Evolutionary conservation across 2,113 vertebrate species (phyloP), one percentile per base, ranked within the genome.

Genomic region (Sphaerodactylus townsendi): DNA sequence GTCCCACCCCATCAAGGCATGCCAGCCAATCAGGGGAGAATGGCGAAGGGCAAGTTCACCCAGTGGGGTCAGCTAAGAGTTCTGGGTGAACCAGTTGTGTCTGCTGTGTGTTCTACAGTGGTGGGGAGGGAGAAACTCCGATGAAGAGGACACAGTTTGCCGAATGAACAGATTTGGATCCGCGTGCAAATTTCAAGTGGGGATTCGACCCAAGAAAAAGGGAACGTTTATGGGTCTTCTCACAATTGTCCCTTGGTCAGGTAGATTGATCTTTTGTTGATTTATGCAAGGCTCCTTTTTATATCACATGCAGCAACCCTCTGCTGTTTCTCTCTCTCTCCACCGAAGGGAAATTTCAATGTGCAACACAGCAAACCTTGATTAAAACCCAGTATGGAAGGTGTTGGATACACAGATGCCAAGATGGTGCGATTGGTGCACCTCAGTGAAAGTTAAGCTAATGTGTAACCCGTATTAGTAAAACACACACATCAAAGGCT

Each of bases 381-480:
- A 7, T 62, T 62, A 62, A 56, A 87, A 64, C n/a, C 88, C 48
- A 19, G 76, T 0, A 0, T 14, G 70, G 78, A 86, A 64, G 87
- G 83, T 28, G 39, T 81, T 9, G 69, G 75, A 35, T 14, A 0
- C 73, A 10, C 0, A 23, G 46, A 37, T 72, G 59, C 23, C 4
- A 56, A 56, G 73, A 30, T 76, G 78, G 81, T 88, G 30, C 82
- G 71, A 68, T 79, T 85, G 78, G 48, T 77, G n/a, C n/a, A 87
- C 69, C 70, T 71, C n/a, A 10, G 59, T 30, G 0, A 73, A 48
- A 37, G 88, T 83, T 77, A 59, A n/a, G n/a, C 53, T 21, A 21
- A 5, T 19, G 19, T 85, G 85, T 82, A 92, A 89, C 83, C 86
- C 71, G 88, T 88, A 79, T 21, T 68, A 82, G 84, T n/a, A n/a